Base-by-base conservation (phyloP, 2,797 vertebrate species). In the Sylvia borin region DNA sequence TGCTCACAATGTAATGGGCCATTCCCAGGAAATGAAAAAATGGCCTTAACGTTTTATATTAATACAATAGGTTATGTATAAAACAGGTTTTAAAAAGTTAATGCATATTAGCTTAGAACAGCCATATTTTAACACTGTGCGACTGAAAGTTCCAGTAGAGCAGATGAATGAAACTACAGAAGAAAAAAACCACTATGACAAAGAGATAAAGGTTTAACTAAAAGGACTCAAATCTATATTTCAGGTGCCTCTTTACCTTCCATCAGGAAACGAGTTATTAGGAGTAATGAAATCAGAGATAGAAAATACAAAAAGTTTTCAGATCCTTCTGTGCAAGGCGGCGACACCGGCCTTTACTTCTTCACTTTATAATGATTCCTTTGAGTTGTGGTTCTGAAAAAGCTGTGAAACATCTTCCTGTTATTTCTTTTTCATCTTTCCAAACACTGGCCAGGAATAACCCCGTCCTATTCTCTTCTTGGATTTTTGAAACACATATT, bases 1-100 rank as follows among this genome's bases (percentile, higher is more conserved):
- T 98, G 97, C 96, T 97, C 97, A 97, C 97, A 97, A 97, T 97
- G 97, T 97, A 97, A 97, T 97, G 97, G 97, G 96, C 97, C 97
- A 97, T 97, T 97, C 97, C 97, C 93, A 96, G 96, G 94, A 98
- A 97, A 97, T 47, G 97, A 96, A 96, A 95, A 96, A 97, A 97
- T 97, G 97, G 96, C 97, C 97, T 96, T 96, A 95, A 83, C 93
- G 96, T 97, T 97, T 97, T 97, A 97, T 98, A 97, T 96, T 97
- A 97, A 97, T 96, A 97, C 97, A 98, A 98, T 98, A 97, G 97
- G 96, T 97, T 97, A 97, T 97, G 96, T 97, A 96, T 97, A 97
- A 97, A 97, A 98, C 96, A 97, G 96, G 88, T 97, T 96, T 96
- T 94, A 92, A 96, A 97, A 97, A 96, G 97, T 97, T 97, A 97